Base-by-base conservation (phyloP, 1,140 invertebrate genomes). In the Trinorchestia longiramus region DNA sequence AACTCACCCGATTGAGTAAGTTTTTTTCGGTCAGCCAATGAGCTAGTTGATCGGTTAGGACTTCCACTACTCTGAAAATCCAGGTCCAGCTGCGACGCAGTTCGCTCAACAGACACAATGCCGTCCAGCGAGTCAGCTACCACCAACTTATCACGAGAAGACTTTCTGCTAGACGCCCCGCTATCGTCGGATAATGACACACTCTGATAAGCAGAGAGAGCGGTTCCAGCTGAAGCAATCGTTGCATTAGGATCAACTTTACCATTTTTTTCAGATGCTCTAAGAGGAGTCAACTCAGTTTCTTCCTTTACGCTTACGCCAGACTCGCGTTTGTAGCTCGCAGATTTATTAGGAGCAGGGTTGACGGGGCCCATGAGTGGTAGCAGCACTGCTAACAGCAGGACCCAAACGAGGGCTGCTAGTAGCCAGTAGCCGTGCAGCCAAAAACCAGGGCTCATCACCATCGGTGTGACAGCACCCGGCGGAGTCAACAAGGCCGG, bases 371-470 rank as follows among this genome's bases (percentile, higher is more conserved):
- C 92, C 43, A 94, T 44, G 40, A 94, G 92, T 94, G 92, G 92
- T 44, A 94, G 44, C 41, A 94, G 44, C 40, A 19, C 92, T 11
- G 92, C 92, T 15, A 94, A 44, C 43, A 94, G 92, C 44, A 94
- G 44, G 15, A 94, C 36, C 92, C 92, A 94, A 42, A 94, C 92
- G 43, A 94, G 92, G 43, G 43, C 92, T 3, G 92, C 92, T 11
- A 94, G 43, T 17, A 94, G 44, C 92, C 92, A 94, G 44, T 94
- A 94, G 36, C 92, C 92, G 92, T 94, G 92, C 44, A 94, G 92
- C 92, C 92, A 94, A 94, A 45, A 94, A 6, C 92, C 92, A 47
- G 92, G 92, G 92, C 43, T 47, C 92, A 94, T 94, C 41, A 90
- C 88, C 43, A 44, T 6, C 36, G 92, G 92, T 11, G 44, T 45